Evolutionary conservation across 2,888 invertebrate genomes (phyloP).

Genomic region (Hymenopus coronatus): DNA sequence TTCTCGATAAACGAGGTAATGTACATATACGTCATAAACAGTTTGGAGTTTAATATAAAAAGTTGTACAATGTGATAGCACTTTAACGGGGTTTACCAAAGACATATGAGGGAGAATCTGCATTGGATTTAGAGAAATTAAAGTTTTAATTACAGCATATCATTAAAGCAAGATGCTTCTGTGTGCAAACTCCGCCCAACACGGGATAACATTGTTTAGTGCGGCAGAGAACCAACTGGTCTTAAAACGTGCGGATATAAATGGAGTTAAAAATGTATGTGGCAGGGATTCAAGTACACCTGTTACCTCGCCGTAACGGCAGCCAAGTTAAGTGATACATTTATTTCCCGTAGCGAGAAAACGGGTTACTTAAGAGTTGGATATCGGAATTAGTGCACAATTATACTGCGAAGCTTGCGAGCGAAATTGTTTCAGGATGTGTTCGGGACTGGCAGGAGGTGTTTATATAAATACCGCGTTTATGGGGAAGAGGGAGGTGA

Average conservation of each 20-base stretch:
- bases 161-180: background rate
- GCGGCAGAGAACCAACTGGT: background rate
- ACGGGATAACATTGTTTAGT: background rate
- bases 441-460: background rate
- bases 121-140: background rate
- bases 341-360: background rate
- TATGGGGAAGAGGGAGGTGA: background rate
- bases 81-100: too few relatives aligned
- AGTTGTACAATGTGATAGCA: too few relatives aligned
- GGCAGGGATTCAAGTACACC: background rate
- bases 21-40: too few relatives aligned
- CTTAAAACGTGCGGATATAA: background rate
- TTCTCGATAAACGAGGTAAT: too few relatives aligned
- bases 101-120: background rate
- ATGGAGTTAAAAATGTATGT: background rate
- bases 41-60: too few relatives aligned
- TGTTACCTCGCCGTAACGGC: background rate
- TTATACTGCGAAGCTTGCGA: background rate
- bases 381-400: background rate
- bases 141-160: background rate
- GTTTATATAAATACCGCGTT: constrained; percentile 15
- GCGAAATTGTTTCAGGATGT: background rate
- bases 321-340: background rate
- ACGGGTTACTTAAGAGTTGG: background rate
- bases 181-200: background rate